Evolutionary conservation across 1,140 invertebrate species (phyloP), one percentile per base, ranked within the genome.

Genomic region (Cardiocondyla obscurior): DNA sequence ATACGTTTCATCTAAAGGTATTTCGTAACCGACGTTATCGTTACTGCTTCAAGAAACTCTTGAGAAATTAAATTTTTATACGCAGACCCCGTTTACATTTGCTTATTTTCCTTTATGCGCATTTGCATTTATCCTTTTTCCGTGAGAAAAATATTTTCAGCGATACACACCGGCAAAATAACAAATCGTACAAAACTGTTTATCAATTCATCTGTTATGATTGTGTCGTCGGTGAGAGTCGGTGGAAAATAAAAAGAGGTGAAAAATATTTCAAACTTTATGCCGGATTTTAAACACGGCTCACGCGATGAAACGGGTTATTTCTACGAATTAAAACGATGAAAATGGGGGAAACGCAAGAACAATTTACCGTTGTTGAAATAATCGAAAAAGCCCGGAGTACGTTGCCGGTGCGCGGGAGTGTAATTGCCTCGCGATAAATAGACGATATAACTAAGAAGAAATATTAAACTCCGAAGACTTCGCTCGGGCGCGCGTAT

Each of bases 381-480:
- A 36, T 44, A 25, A 36, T 36, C 19, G 51, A 72, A 73, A 81
- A 76, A n/a, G 6, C 55, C 22, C 28, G 14, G 5, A n/a, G 12
- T 25, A 36, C 28, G 22, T 36, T 14, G 30, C 19, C 14, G 4
- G 19, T 30, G 62, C 33, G 46, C 22, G 60, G 44, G 30, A 2
- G 6, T 25, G 44, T 64, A 82, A 82, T 82, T 76, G 36, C 77
- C 44, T 30, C 25, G 33, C n/a, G 72, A 62, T 33, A 53, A 82
- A 76, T 16, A 82, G 19, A 7, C 25, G 10, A 53, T 77, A 72
- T n/a, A n/a, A n/a, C n/a, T n/a, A n/a, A n/a, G n/a, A 82, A 44
- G 81, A 82, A 64, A 82, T 51, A 77, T 65, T 58, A 39, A 74
- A 77, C 46, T 51, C 60, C 36, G 30, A 25, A 19, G 42, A 65